Conservation (phyloP, 2,888 invertebrate species). For the Bruchidius siliquastri region DNA sequence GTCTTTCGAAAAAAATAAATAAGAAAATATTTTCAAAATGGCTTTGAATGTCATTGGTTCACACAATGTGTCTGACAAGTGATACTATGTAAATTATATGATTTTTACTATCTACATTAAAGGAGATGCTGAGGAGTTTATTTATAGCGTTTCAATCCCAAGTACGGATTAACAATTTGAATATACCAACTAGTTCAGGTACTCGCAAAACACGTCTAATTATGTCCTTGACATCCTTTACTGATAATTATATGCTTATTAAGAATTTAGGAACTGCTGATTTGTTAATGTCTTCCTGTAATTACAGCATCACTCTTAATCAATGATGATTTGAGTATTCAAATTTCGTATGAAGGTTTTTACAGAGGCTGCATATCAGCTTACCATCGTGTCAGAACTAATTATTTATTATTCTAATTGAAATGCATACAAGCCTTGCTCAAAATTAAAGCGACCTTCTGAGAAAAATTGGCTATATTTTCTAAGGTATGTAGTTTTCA, state of each 20-base stretch:
- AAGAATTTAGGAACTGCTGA: not conserved
- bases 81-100: too few relatives aligned
- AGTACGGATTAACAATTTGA: not conserved
- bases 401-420: not conserved
- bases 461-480: too few relatives aligned
- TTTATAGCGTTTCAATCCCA: too few relatives aligned
- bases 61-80: too few relatives aligned
- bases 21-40: too few relatives aligned
- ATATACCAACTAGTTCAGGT: not conserved
- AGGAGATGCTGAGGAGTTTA: too few relatives aligned
- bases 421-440: not conserved
- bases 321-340: not conserved
- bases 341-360: not conserved
- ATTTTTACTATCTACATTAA: too few relatives aligned
- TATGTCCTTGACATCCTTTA: not conserved
- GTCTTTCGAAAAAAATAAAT: too few relatives aligned
- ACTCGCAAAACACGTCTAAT: not conserved
- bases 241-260: not conserved
- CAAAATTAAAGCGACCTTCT: too few relatives aligned
- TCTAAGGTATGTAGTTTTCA: too few relatives aligned
- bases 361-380: not conserved
- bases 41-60: too few relatives aligned
- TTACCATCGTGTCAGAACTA: not conserved
- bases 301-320: not conserved
- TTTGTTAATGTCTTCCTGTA: not conserved